phyloP scores from a whole-genome alignment of 37 sponge, comb jelly and placozoan species.

The Spongilla lacustris region DNA sequence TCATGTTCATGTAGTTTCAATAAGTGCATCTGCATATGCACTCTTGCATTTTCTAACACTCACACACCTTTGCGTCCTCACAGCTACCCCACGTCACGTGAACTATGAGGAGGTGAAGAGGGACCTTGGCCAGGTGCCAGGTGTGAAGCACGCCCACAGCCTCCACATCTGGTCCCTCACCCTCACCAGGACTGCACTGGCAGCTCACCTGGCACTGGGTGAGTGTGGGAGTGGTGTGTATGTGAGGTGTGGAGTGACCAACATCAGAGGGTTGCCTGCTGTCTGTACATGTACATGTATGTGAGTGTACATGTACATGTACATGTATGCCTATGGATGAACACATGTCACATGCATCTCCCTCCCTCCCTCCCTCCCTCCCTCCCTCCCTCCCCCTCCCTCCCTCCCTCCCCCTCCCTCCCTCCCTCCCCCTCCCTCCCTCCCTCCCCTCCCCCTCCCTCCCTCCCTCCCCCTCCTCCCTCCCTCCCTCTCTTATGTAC shows the following conservation, averaged over 20 bases:
- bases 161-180: conserved; percentile 59
- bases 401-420: conserved; percentile 27
- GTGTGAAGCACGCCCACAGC: conserved; percentile 40
- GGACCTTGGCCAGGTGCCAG: conserved; percentile 21
- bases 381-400: conserved; percentile 9
- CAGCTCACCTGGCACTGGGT: conserved; percentile 41
- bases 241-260: too few relatives aligned
- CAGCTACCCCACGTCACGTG: conserved; percentile 46
- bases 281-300: too few relatives aligned
- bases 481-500: conserved; percentile 5
- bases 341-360: too few relatives aligned
- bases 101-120: conserved; percentile 44
- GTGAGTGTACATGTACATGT: too few relatives aligned
- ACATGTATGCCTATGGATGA: neutral
- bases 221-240: neutral
- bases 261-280: too few relatives aligned
- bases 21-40: too few relatives aligned
- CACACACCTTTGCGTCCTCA: too few relatives aligned
- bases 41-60: too few relatives aligned
- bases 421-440: conserved; percentile 32
- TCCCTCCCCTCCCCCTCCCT: conserved; percentile 42
- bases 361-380: conserved; percentile 12
- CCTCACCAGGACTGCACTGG: conserved; percentile 32
- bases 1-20: too few relatives aligned
- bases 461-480: conserved; percentile 56